Base-by-base conservation (phyloP, 1,140 invertebrate genomes). In the Rhysida immarginata region DNA sequence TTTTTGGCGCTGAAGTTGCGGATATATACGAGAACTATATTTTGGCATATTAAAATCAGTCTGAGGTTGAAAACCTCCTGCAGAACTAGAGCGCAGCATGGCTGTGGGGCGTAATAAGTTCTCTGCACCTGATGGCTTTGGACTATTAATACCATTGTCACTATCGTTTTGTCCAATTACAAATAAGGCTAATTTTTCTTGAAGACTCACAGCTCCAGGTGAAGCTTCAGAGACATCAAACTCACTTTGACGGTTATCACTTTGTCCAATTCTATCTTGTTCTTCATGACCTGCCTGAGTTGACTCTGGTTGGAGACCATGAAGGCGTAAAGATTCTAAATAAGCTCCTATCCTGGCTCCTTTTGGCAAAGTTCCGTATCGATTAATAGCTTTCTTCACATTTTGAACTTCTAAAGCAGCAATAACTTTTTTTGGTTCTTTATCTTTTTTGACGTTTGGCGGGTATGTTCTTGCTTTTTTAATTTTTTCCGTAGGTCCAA, bases 291-390 rank as follows among this genome's bases (percentile, higher is more conserved):
- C 60, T 13, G 59, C 44, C 54, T 74, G 73, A 55, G 67, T 69
- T 21, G 74, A 72, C 35, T 63, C 63, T 27, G 75, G 66, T 59
- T 73, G 64, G n/a, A 70, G 75, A n/a, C 82, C 83, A 64, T 80
- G 85, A 62, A 87, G 83, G 29, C 86, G 77, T 56, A 96, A 70
- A 0, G 91, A 96, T 65, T 96, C 92, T 16, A 98, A 72, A 69
- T 93, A 98, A 0, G 92, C 92, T 13, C 92, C 92, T 61, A 96
- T 96, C 27, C 93, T 77, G 14, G 90, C 88, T 48, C 87, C 90
- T 73, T 97, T 99, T 0, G 94, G 94, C 56, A 93, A 67, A 13
- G 95, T 97, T 2, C 94, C 94, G 68, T 96, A 97, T n/a, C 90
- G 79, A 71, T 91, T 95, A 54, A 96, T 95, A 3, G 91, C 91